These are phyloP conservation scores for Plebejus argus DNA, from an alignment of 2,888 invertebrate species.

Conservation along the genomic window DNA sequence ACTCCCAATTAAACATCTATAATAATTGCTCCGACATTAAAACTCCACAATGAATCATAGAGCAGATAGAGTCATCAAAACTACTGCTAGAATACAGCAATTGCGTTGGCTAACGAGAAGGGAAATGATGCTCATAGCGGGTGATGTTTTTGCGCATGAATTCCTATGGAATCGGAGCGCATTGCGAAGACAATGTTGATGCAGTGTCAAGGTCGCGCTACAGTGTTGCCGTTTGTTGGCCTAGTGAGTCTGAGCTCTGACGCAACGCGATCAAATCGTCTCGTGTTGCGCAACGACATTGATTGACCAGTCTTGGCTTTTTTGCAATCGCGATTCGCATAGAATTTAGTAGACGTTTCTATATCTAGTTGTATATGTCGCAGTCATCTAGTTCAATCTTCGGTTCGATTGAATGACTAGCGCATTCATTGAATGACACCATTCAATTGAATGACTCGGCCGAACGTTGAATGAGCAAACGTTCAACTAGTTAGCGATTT, in stretches of 20 bases:
- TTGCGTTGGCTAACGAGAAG: not conserved
- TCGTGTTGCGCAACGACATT: constrained; percentile 29
- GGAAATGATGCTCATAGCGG: not conserved
- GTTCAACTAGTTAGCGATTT: too few relatives aligned
- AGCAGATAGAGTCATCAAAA: not conserved
- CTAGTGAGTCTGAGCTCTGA: constrained; percentile 36
- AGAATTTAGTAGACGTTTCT: not conserved
- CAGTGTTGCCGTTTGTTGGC: constrained; percentile 48
- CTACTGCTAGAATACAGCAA: not conserved
- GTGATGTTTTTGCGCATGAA: constrained; percentile 19
- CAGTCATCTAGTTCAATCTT: too few relatives aligned
- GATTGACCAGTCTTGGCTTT: constrained; percentile 9
- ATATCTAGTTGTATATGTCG: not conserved
- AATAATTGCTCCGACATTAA: too few relatives aligned
- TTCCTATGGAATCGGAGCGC: constrained; percentile 27
- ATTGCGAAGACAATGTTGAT: constrained; percentile 34
- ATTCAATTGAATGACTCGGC: too few relatives aligned
- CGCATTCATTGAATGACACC: too few relatives aligned
- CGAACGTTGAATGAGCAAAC: too few relatives aligned
- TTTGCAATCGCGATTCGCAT: not conserved
- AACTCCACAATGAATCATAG: not conserved
- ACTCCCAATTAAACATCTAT: too few relatives aligned
- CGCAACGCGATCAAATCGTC: constrained; percentile 39
- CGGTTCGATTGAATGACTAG: too few relatives aligned
- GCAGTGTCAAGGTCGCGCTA: constrained; percentile 45